Evolutionary conservation across 2,888 invertebrate species (phyloP), one percentile per base, ranked within the genome.

Genomic region (Tineola bisselliella): DNA sequence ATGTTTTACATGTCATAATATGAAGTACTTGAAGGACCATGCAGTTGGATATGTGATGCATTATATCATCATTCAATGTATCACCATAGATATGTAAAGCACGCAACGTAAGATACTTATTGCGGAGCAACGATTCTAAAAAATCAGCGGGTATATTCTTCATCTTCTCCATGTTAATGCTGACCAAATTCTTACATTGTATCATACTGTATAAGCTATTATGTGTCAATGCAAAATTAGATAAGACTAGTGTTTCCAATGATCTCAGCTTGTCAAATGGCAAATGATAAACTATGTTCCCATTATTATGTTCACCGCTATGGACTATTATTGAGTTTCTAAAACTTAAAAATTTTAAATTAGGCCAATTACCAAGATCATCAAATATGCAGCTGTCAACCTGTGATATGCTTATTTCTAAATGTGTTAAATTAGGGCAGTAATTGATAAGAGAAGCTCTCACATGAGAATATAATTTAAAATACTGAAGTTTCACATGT

Each of bases 341-440:
- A 66, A 88, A 88, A 73, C 88, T 88, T 65, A 88, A 73, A 68
- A 87, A 87, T 65, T 84, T 86, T 59, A 88, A 71, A 67, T 87
- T 83, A 13, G 87, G 88, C 88, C 88, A 88, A 66, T 81, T 70
- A 56, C 79, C 76, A 63, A 88, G 70, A 69, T 88, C 88, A 70
- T 87, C 86, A 75, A 88, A 88, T 66, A 88, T 88, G 75, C 84
- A 84, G 67, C 84, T 84, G 69, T 87, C 87, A 62, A 88, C 87
- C 74, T 87, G 87, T 65, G 88, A 88, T 76, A 88, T 88, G 68
- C 87, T 87, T 76, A 88, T 87, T 81, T 88, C 88, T 81, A 88
- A 69, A 69, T 84, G 84, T 69, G 87, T 88, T 66, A 88, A 70
- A 70, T 88, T 88, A 60, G 88, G 88, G 65, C 88, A 88, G 69